Conservation (phyloP, 2,113 vertebrate genomes). For the Pitta sordida region DNA sequence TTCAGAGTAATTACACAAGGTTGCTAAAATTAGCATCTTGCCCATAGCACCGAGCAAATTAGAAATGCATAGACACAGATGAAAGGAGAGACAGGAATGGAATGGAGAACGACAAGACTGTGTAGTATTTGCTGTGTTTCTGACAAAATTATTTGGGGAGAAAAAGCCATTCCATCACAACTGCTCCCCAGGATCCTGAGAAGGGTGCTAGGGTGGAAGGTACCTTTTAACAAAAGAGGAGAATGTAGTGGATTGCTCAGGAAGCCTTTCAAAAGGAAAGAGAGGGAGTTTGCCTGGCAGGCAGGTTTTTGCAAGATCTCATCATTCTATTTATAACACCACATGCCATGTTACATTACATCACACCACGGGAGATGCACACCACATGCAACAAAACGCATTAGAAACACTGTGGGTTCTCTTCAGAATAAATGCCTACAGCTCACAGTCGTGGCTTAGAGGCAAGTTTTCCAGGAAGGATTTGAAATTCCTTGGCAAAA, state of each 20-base stretch:
- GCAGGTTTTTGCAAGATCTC: slow-evolving; percentile 54
- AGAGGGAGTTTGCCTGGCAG: slow-evolving; percentile 46
- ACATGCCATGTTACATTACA: slow-evolving; percentile 53
- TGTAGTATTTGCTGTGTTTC: not conserved
- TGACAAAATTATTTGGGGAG: not conserved
- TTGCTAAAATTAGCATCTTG: slow-evolving; percentile 48
- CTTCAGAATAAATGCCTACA: slow-evolving; percentile 13
- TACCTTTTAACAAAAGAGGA: not conserved
- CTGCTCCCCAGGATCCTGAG: not conserved
- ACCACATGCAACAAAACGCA: slow-evolving; percentile 43
- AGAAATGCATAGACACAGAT: slow-evolving; percentile 15
- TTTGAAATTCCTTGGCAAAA: not conserved
- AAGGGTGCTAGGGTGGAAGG: not conserved
- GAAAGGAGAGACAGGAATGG: not conserved
- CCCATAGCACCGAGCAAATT: not conserved
- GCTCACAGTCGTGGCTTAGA: not conserved
- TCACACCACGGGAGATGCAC: slow-evolving; percentile 26
- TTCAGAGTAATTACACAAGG: slow-evolving; percentile 48
- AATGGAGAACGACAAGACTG: not conserved
- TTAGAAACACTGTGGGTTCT: slow-evolving; percentile 34
- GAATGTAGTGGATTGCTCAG: not conserved
- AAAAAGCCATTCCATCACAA: not conserved
- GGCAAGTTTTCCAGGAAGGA: not conserved
- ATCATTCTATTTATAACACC: slow-evolving; percentile 69
- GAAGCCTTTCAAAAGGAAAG: slow-evolving; percentile 15